Percentiles rank a stretch among this genome's conserved stretches.
These are phyloP conservation scores for Stegana nigrithorax DNA, from an alignment of 2,888 invertebrate species.

Conservation along the genomic window DNA sequence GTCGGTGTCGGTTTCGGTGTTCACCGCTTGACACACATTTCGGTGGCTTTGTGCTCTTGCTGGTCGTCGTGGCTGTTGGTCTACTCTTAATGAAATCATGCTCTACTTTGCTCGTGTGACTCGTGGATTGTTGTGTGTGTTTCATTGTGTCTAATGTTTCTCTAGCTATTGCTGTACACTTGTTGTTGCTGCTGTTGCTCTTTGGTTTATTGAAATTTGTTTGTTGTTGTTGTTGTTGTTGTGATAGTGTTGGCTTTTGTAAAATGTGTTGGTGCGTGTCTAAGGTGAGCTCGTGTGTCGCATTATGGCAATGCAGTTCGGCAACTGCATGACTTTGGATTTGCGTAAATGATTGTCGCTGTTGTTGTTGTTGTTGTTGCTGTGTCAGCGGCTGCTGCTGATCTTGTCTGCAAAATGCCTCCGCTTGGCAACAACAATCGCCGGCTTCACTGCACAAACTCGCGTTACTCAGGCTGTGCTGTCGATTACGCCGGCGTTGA, in stretches of 20 bases:
- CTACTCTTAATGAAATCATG: not conserved
- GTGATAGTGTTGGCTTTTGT: conserved; percentile 24
- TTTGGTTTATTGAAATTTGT: conserved; percentile 21
- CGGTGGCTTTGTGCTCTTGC: conserved; percentile 39
- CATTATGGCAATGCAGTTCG: conserved; percentile 41
- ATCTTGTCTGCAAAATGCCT: not conserved
- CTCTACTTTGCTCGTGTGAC: not conserved
- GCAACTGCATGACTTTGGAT: conserved; percentile 42
- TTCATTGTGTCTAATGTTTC: conserved; percentile 7
- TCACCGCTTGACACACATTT: too few species aligned
- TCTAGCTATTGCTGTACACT: conserved; percentile 22
- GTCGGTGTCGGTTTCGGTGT: not conserved
- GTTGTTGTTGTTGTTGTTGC: conserved; percentile 15
- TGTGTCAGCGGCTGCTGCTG: conserved; percentile 6
- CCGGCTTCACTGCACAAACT: not conserved
- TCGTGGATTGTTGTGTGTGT: conserved; percentile 11
- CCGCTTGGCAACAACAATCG: not conserved
- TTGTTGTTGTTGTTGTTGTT: conserved; percentile 13
- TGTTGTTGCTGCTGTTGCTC: conserved; percentile 19
- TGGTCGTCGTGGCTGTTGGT: conserved; percentile 19
- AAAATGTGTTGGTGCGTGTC: conserved; percentile 42
- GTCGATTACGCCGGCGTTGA: conserved; percentile 8
- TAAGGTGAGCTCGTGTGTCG: conserved; percentile 46
- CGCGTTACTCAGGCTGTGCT: not conserved
- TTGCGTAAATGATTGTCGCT: conserved; percentile 47